A percentile compares a stretch with the other conserved stretches of the same genome.
Conservation (phyloP, 1,140 invertebrate species). For the Drosophila bifasciata region DNA sequence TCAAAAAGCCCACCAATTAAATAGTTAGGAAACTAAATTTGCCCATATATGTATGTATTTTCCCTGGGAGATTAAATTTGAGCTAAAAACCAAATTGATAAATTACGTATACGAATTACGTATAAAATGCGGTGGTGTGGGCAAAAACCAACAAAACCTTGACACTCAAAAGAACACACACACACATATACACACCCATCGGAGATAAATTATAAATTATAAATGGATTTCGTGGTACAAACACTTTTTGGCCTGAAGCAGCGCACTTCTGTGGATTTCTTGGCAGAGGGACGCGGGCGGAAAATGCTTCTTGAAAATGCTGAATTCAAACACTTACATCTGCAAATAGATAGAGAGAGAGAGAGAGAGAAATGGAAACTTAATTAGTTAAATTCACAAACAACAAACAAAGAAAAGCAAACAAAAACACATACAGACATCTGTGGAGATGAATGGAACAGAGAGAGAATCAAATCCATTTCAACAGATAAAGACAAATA, state of each 20-base stretch:
- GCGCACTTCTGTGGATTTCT: neutral
- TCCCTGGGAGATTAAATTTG: slow-evolving; percentile 23
- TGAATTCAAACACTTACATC: slow-evolving; percentile 66
- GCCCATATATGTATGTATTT: no score
- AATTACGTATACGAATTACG: slow-evolving; percentile 20
- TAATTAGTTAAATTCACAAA: slow-evolving; percentile 74
- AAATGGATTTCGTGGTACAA: slow-evolving; percentile 30
- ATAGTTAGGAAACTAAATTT: no score
- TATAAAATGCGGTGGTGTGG: neutral
- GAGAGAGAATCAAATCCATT: slow-evolving; percentile 21
- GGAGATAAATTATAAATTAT: slow-evolving; percentile 32
- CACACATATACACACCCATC: neutral
- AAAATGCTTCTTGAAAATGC: slow-evolving; percentile 16
- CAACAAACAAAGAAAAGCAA: slow-evolving; percentile 50
- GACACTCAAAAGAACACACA: slow-evolving; percentile 21
- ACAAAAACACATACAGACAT: slow-evolving; percentile 14
- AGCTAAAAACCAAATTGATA: no score
- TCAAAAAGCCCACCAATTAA: no score
- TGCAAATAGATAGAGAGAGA: slow-evolving; percentile 66
- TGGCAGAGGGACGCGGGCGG: neutral
- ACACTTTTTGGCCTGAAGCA: slow-evolving; percentile 10
- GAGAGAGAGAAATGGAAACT: slow-evolving; percentile 59
- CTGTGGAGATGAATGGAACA: slow-evolving; percentile 18
- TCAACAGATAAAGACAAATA: slow-evolving; percentile 51
- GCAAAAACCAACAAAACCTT: slow-evolving; percentile 30